phyloP scores from a whole-genome alignment of 2,888 invertebrate species.

The Acanthopleura granulata region DNA sequence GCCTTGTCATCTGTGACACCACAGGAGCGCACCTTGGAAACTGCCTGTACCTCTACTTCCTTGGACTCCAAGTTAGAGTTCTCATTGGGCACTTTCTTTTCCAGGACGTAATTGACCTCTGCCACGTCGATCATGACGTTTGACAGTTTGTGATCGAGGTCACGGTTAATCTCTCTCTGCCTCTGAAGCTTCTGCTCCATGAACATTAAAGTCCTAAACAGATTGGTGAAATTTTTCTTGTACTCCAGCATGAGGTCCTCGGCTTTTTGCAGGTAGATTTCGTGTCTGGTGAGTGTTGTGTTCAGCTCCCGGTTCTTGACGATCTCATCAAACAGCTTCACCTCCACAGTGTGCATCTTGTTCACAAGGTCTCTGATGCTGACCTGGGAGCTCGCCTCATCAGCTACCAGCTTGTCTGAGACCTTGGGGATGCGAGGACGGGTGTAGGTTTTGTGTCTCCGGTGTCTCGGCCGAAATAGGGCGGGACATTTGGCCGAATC shows the following conservation, averaged over 20 bases:
- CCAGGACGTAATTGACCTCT: conserved; percentile 59
- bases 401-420: neutral
- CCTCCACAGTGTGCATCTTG: conserved; percentile 12
- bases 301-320: conserved; percentile 52
- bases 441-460: conserved; percentile 8
- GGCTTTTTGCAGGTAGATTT: conserved; percentile 39
- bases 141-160: conserved; percentile 61
- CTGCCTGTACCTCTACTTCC: conserved; percentile 52
- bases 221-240: conserved; percentile 47
- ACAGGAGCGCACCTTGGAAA: conserved; percentile 47
- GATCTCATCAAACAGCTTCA: conserved; percentile 42
- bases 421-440: neutral
- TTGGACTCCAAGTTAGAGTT: conserved; percentile 36
- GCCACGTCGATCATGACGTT: conserved; percentile 63
- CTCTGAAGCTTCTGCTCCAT: conserved; percentile 48
- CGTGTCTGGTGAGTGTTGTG: conserved; percentile 51
- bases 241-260: conserved; percentile 47
- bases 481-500: conserved; percentile 48
- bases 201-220: conserved; percentile 50
- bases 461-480: neutral
- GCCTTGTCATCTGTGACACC: conserved; percentile 47
- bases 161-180: conserved; percentile 45
- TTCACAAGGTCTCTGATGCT: neutral
- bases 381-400: neutral
- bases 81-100: conserved; percentile 41